phyloP scores from a whole-genome alignment of 2,797 vertebrate genomes.

The Xenentodon cancila region DNA sequence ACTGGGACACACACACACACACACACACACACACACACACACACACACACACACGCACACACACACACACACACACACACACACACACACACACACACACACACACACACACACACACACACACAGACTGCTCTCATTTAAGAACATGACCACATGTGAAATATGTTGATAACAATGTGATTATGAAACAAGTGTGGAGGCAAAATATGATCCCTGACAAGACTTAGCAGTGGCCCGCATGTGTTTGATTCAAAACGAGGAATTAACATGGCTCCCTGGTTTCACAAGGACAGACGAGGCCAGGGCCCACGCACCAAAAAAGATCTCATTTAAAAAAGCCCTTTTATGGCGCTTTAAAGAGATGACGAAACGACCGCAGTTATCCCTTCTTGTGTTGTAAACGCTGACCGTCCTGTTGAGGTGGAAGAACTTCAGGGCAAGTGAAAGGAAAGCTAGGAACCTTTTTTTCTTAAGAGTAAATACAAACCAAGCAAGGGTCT shows the following conservation, averaged over 20 bases:
- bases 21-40: constrained; percentile 3
- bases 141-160: background rate
- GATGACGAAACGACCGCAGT: background rate
- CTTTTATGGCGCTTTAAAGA: background rate
- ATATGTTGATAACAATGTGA: background rate
- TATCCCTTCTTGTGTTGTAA: background rate
- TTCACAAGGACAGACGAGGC: background rate
- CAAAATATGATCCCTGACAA: background rate
- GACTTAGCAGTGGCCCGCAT: too few relatives aligned
- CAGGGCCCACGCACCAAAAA: background rate
- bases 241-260: background rate
- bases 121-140: constrained; percentile 6
- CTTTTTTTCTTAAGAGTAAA: background rate
- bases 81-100: constrained; percentile 3
- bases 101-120: constrained; percentile 3
- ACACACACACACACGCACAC: constrained; percentile 2
- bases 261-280: background rate
- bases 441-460: background rate
- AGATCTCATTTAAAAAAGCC: background rate
- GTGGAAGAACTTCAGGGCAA: background rate
- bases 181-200: background rate
- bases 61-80: constrained; percentile 3
- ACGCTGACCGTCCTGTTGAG: background rate
- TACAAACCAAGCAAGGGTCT: background rate
- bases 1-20: constrained; percentile 8